Conservation (phyloP, 2,113 vertebrate species). For the Sinocyclocheilus grahami region DNA sequence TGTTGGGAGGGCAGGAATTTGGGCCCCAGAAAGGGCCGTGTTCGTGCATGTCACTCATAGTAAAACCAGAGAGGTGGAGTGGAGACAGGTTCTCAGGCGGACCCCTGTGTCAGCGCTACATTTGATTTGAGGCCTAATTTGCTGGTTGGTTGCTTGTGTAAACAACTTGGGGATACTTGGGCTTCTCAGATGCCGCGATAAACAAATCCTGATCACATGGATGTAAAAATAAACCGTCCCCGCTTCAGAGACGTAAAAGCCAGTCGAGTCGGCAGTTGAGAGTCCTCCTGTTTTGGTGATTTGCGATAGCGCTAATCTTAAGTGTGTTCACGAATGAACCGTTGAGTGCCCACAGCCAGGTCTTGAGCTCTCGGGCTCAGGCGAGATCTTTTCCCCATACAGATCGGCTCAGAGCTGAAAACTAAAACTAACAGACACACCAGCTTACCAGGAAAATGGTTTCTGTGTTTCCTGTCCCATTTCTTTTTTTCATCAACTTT, state of each 20-base stretch:
- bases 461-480: neutral
- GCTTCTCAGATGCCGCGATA: slow-evolving; percentile 60
- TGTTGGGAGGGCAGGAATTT: slow-evolving; percentile 63
- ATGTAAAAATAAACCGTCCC: slow-evolving; percentile 48
- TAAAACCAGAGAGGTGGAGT: slow-evolving; percentile 58
- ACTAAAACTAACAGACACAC: slow-evolving; percentile 64
- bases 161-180: slow-evolving; percentile 68
- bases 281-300: slow-evolving; percentile 39
- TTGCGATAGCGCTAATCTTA: slow-evolving; percentile 59
- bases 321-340: slow-evolving; percentile 48
- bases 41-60: slow-evolving; percentile 78
- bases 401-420: slow-evolving; percentile 48
- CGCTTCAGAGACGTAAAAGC: slow-evolving; percentile 57
- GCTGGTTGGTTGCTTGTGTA: slow-evolving; percentile 70
- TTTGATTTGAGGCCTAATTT: slow-evolving; percentile 72
- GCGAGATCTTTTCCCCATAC: slow-evolving; percentile 40
- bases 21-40: slow-evolving; percentile 61
- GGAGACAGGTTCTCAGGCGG: slow-evolving; percentile 68
- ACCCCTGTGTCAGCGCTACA: slow-evolving; percentile 68
- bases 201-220: slow-evolving; percentile 57
- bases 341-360: slow-evolving; percentile 49
- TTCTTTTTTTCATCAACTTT: neutral
- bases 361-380: slow-evolving; percentile 57
- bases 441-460: slow-evolving; percentile 59
- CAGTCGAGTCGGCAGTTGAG: too few relatives aligned